Evolutionary conservation across 2,888 invertebrate genomes (phyloP).

Genomic region (Electrophaes corylata): DNA sequence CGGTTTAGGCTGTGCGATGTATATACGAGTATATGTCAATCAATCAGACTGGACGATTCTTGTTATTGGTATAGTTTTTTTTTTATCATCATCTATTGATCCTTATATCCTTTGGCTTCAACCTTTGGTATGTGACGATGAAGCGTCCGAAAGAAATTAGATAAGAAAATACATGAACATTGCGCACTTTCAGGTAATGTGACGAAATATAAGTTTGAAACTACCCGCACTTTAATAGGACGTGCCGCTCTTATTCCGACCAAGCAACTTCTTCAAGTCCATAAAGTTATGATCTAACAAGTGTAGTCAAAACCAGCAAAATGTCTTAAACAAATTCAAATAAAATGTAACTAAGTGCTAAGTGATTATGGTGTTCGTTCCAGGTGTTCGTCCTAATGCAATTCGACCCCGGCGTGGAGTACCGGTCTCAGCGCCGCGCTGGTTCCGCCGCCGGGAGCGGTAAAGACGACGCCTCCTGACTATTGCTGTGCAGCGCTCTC

Average conservation of each 20-base stretch:
- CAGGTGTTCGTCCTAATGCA: slow-evolving; percentile 99
- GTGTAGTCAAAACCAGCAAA: neutral
- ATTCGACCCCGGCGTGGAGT: slow-evolving; percentile 98
- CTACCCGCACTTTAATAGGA: slow-evolving; percentile 10
- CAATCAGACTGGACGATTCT: too few relatives aligned
- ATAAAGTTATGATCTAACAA: slow-evolving; percentile 19
- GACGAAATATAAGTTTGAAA: slow-evolving; percentile 13
- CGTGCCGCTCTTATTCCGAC: slow-evolving; percentile 15
- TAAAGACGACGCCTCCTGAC: slow-evolving; percentile 98
- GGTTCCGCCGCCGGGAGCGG: slow-evolving; percentile 61
- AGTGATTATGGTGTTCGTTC: slow-evolving; percentile 13
- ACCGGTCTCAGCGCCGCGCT: slow-evolving; percentile 92
- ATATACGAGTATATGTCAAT: too few relatives aligned
- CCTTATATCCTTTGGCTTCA: too few relatives aligned
- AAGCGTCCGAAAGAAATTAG: too few relatives aligned
- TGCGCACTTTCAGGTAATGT: slow-evolving; percentile 21
- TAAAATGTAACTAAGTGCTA: neutral
- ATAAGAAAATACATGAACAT: slow-evolving; percentile 8
- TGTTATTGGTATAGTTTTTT: too few relatives aligned
- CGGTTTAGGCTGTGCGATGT: too few relatives aligned
- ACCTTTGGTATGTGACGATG: too few relatives aligned
- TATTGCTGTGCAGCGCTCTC: slow-evolving; percentile 99
- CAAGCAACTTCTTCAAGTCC: slow-evolving; percentile 14
- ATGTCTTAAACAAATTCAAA: neutral
- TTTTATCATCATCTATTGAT: too few relatives aligned